Evolutionary conservation across 2,113 vertebrate genomes (phyloP).

Genomic region (Tragelaphus imberbis): DNA sequence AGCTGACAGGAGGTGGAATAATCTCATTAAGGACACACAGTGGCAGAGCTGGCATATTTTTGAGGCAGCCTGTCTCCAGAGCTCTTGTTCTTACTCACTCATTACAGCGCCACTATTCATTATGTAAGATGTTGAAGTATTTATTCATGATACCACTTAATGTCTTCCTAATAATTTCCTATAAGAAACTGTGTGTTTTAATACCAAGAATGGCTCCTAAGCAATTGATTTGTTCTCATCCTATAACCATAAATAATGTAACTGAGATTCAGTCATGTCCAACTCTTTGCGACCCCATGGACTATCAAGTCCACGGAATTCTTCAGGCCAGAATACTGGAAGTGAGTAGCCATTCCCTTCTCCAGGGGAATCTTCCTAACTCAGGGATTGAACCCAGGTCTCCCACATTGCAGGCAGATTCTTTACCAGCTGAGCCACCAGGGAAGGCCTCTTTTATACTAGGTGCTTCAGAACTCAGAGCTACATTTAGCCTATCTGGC

Average conservation of each 20-base stretch:
- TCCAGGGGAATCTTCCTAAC: not conserved
- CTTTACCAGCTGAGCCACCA: not conserved
- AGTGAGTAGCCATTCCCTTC: not conserved
- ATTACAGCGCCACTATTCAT: not conserved
- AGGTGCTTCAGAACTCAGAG: not conserved
- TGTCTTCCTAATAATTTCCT: not conserved
- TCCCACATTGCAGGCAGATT: not conserved
- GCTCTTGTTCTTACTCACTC: not conserved
- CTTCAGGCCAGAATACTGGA: not conserved
- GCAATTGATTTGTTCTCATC: not conserved
- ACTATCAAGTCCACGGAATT: not conserved
- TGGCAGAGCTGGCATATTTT: not conserved
- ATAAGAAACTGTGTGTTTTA: slow-evolving; percentile 25
- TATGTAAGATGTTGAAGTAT: not conserved
- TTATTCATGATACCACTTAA: not conserved
- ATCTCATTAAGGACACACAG: not conserved
- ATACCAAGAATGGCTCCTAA: not conserved
- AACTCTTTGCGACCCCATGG: not conserved
- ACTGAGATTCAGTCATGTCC: not conserved
- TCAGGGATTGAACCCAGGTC: not conserved
- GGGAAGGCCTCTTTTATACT: not conserved
- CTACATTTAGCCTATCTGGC: not conserved
- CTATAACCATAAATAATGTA: not conserved
- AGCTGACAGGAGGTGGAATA: not conserved
- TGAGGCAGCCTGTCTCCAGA: not conserved